Percentiles rank a stretch among this genome's conserved stretches.
phyloP scores from a whole-genome alignment of 2,888 invertebrate genomes.

The Caenorhabditis panamensis region DNA sequence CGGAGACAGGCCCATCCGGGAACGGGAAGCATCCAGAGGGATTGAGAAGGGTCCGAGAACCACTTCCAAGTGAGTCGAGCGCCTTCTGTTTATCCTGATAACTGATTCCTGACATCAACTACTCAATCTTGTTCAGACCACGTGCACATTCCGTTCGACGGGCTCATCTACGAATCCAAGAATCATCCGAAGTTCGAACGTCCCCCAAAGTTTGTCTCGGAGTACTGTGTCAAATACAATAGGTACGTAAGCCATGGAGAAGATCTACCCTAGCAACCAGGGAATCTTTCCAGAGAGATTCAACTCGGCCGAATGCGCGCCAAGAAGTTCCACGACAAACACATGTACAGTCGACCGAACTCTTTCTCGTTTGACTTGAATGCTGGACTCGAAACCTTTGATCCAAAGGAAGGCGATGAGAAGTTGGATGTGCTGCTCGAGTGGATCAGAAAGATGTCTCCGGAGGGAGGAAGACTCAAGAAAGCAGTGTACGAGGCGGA shows the following conservation, averaged over 20 bases:
- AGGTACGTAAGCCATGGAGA: slow-evolving; percentile 1
- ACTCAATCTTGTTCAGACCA: slow-evolving; percentile 1
- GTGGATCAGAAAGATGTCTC: slow-evolving; percentile 61
- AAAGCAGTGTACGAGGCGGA: slow-evolving; percentile 69
- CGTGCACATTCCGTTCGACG: slow-evolving; percentile 30
- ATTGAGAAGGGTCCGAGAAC: background rate
- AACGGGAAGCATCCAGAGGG: too few relatives aligned
- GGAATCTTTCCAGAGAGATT: slow-evolving; percentile 46
- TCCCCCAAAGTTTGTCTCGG: slow-evolving; percentile 34
- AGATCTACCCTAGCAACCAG: too few relatives aligned
- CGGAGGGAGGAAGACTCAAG: slow-evolving; percentile 59
- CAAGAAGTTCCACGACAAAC: slow-evolving; percentile 26
- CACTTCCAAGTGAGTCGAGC: background rate
- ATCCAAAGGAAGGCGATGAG: slow-evolving; percentile 60
- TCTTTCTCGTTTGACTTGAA: slow-evolving; percentile 53
- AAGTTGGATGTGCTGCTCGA: slow-evolving; percentile 57
- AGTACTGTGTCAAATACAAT: slow-evolving; percentile 38
- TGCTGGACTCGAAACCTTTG: slow-evolving; percentile 60
- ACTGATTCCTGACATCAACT: too few relatives aligned
- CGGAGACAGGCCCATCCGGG: background rate
- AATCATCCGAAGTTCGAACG: slow-evolving; percentile 15
- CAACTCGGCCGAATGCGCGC: slow-evolving; percentile 49
- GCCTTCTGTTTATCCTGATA: too few relatives aligned
- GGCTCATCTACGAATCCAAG: slow-evolving; percentile 14
- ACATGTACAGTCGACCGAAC: slow-evolving; percentile 1